These are phyloP conservation scores for Anthoscopus minutus DNA, from an alignment of 2,113 vertebrate genomes.

Conservation along the genomic window DNA sequence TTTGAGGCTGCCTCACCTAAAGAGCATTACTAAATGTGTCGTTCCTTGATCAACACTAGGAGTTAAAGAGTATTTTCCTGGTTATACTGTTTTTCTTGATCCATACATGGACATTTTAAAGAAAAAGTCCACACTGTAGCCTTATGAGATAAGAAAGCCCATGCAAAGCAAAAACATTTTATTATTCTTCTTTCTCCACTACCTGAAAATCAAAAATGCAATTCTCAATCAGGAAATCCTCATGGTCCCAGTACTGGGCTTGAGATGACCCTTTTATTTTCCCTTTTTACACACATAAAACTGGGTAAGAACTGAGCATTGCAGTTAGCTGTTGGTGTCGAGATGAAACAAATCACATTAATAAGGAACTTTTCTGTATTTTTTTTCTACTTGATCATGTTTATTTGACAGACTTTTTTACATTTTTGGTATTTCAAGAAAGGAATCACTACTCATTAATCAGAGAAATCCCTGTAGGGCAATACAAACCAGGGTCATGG, in stretches of 20 bases:
- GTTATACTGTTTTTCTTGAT: background rate
- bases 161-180: background rate
- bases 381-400: background rate
- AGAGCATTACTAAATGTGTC: background rate
- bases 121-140: background rate
- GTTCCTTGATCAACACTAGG: background rate
- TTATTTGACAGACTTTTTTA: background rate
- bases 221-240: background rate
- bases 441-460: background rate
- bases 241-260: background rate
- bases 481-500: background rate
- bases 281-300: background rate
- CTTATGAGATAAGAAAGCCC: background rate
- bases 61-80: background rate
- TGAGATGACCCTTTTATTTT: background rate
- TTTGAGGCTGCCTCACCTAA: background rate
- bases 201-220: background rate
- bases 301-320: background rate
- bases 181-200: background rate
- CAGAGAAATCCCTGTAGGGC: background rate
- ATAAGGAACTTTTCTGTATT: background rate
- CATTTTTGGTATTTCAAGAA: background rate
- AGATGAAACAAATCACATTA: background rate
- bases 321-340: background rate
- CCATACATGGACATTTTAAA: background rate